Conservation (phyloP, 2,797 vertebrate species). For the Capromys pilorides region DNA sequence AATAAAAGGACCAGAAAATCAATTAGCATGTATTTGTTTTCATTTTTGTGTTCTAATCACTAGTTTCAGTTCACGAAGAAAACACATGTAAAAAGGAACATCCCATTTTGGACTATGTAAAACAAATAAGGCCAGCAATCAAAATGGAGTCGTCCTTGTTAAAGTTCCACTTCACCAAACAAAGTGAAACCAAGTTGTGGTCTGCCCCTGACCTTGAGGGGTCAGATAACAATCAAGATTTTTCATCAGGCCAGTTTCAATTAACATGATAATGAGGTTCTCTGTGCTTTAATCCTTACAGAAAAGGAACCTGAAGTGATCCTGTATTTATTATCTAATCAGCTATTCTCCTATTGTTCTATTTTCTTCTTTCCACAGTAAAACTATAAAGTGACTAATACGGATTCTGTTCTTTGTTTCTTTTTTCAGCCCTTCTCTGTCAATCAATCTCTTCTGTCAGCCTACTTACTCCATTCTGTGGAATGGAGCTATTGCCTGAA, state of each 20-base stretch:
- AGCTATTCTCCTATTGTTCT: not conserved
- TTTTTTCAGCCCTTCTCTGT: not conserved
- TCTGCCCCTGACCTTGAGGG: conserved; percentile 11
- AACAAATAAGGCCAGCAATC: not conserved
- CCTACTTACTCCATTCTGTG: not conserved
- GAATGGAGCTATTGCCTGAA: not conserved
- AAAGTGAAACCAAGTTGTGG: not conserved
- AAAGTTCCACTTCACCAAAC: not conserved
- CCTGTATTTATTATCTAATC: not conserved
- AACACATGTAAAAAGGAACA: not conserved
- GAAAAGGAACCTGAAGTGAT: not conserved
- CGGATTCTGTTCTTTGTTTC: not conserved
- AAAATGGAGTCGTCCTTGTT: not conserved
- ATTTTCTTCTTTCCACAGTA: not conserved
- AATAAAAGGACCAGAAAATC: not conserved
- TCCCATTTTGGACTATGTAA: not conserved
- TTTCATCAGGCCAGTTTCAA: conserved; percentile 13
- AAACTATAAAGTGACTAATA: not conserved
- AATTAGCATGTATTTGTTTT: not conserved
- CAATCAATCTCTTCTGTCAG: not conserved
- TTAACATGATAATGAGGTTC: conserved; percentile 33
- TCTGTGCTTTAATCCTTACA: not conserved
- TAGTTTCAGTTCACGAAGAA: not conserved
- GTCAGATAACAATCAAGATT: not conserved
- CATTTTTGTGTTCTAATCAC: not conserved